These are phyloP conservation scores for Poicephalus meyeri DNA, from an alignment of 2,113 vertebrate genomes.

Conservation along the genomic window DNA sequence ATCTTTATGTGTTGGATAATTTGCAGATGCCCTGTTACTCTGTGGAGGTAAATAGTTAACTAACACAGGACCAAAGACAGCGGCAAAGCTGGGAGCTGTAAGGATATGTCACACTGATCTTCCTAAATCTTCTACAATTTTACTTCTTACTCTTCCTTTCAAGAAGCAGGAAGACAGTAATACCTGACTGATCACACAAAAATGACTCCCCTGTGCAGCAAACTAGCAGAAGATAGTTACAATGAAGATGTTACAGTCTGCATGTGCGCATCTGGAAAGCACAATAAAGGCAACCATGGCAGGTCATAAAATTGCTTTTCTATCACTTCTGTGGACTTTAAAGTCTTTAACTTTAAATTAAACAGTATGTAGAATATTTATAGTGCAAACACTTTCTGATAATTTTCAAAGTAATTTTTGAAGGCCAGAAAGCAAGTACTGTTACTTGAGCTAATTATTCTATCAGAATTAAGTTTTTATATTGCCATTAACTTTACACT, in stretches of 20 bases:
- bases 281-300: not conserved
- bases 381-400: not conserved
- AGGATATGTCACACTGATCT: not conserved
- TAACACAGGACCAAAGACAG: not conserved
- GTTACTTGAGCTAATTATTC: not conserved
- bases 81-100: not conserved
- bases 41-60: not conserved
- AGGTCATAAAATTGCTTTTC: not conserved
- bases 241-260: not conserved
- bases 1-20: not conserved
- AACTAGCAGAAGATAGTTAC: not conserved
- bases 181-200: not conserved
- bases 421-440: not conserved
- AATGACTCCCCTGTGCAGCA: not conserved
- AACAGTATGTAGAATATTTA: not conserved
- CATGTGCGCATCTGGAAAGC: not conserved
- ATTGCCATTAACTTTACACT: not conserved
- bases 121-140: not conserved
- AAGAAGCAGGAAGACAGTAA: not conserved
- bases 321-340: not conserved
- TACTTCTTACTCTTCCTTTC: not conserved
- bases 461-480: not conserved
- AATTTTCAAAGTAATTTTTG: not conserved
- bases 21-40: not conserved
- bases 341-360: not conserved